Conservation (phyloP, 2,113 vertebrate species). For the Myxocyprinus asiaticus region DNA sequence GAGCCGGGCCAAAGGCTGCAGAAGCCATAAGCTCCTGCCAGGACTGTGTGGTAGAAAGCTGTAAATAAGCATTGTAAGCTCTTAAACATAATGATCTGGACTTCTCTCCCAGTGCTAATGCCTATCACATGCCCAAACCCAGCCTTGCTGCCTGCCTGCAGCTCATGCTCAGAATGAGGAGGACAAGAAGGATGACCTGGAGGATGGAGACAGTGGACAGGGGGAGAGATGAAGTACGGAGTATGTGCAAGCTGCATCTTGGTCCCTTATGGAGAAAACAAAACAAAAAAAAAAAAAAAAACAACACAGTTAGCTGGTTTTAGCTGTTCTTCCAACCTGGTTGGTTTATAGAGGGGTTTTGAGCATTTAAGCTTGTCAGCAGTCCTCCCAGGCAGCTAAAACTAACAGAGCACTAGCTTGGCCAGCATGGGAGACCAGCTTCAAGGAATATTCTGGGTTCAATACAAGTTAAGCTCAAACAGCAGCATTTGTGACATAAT, state of each 20-base stretch:
- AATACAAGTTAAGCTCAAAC: too few species aligned
- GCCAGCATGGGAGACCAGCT: too few species aligned
- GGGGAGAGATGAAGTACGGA: background rate
- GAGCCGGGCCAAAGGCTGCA: slow-evolving; percentile 64
- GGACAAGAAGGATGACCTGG: slow-evolving; percentile 23
- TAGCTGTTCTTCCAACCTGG: too few species aligned
- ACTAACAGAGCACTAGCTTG: too few species aligned
- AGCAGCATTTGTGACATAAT: too few species aligned
- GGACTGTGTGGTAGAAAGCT: slow-evolving; percentile 76
- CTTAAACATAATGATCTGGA: slow-evolving; percentile 78
- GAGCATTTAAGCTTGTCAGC: too few species aligned
- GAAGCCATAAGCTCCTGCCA: slow-evolving; percentile 61
- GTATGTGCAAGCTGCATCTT: slow-evolving; percentile 1
- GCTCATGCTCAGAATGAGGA: slow-evolving; percentile 47
- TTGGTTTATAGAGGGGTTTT: too few species aligned
- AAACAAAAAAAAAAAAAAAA: too few species aligned
- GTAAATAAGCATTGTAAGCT: slow-evolving; percentile 82
- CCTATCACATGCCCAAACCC: slow-evolving; percentile 66
- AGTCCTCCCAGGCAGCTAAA: too few species aligned
- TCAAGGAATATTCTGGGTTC: too few species aligned
- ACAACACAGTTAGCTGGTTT: too few species aligned
- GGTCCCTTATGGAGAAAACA: too few species aligned
- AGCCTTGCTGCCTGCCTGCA: slow-evolving; percentile 44
- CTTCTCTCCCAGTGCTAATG: slow-evolving; percentile 73
- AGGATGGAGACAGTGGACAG: slow-evolving; percentile 7